Conservation (phyloP, 1,140 invertebrate species). For the Drosophila repletoides region DNA sequence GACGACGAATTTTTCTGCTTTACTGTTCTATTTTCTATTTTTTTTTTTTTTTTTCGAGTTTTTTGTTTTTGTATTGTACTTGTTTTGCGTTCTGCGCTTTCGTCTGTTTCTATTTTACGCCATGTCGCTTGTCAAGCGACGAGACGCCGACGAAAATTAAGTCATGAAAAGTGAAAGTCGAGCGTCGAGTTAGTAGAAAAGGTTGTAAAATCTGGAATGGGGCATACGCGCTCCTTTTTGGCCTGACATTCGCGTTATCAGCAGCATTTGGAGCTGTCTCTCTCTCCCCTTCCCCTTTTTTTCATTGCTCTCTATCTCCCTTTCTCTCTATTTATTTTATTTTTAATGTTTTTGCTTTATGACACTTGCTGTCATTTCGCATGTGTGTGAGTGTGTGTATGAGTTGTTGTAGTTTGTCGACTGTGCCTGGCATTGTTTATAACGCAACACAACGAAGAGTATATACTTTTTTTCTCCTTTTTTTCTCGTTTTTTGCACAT, state of each 20-base stretch:
- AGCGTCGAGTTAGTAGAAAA: conserved; percentile 25
- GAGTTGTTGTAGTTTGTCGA: conserved; percentile 30
- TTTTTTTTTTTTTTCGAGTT: not conserved
- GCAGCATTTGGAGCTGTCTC: conserved; percentile 26
- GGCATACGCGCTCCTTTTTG: too few species aligned
- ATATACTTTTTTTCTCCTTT: conserved; percentile 11
- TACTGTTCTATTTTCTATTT: conserved; percentile 4
- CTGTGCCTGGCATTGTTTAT: conserved; percentile 48
- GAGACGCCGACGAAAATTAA: conserved; percentile 46
- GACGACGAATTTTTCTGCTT: conserved; percentile 18
- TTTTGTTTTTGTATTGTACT: conserved; percentile 1
- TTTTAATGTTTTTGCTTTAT: conserved; percentile 51
- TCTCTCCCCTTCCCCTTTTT: too few species aligned
- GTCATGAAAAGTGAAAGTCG: conserved; percentile 54
- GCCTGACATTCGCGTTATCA: conserved; percentile 45
- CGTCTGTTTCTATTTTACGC: conserved; percentile 42
- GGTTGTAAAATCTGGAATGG: conserved; percentile 15
- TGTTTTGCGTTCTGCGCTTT: conserved; percentile 18
- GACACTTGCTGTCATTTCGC: conserved; percentile 45
- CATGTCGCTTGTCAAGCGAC: conserved; percentile 29
- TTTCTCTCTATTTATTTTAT: conserved; percentile 32
- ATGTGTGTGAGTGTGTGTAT: conserved; percentile 7
- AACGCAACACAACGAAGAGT: conserved; percentile 27
- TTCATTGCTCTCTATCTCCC: not conserved
- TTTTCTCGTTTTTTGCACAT: conserved; percentile 36